phyloP scores from a whole-genome alignment of 2,888 invertebrate species.

The Epirrhoe tristata region DNA sequence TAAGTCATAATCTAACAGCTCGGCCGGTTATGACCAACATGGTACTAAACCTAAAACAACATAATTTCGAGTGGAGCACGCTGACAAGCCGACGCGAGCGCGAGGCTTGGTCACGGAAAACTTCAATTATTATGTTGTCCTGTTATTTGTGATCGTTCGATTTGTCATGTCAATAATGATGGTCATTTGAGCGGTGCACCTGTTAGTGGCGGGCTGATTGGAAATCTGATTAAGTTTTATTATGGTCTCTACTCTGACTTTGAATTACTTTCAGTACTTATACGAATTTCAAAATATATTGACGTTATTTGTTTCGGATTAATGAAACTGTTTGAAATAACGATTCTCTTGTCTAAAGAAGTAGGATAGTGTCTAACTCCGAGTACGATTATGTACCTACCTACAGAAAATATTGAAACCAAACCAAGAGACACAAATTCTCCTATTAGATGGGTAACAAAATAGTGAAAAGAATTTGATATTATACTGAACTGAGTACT shows the following conservation, averaged over 20 bases:
- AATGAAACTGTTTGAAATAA: neutral
- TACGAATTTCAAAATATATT: neutral
- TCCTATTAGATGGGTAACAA: neutral
- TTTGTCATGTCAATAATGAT: conserved; percentile 28
- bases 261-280: neutral
- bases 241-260: neutral
- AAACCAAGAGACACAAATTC: neutral
- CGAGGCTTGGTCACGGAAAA: conserved; percentile 67
- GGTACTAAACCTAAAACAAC: neutral
- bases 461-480: conserved; percentile 12
- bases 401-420: too few species aligned
- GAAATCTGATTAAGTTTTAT: conserved; percentile 6
- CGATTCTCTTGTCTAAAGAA: too few species aligned
- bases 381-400: too few species aligned
- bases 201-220: conserved; percentile 6
- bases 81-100: conserved; percentile 4
- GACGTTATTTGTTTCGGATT: neutral
- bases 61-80: conserved; percentile 10
- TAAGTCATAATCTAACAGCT: neutral
- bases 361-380: too few species aligned
- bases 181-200: conserved; percentile 15
- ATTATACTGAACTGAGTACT: conserved; percentile 49
- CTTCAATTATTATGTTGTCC: conserved; percentile 68
- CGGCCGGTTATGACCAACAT: neutral
- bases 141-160: conserved; percentile 50